Base-by-base conservation (phyloP, 2,113 vertebrate genomes). In the Thymallus thymallus region DNA sequence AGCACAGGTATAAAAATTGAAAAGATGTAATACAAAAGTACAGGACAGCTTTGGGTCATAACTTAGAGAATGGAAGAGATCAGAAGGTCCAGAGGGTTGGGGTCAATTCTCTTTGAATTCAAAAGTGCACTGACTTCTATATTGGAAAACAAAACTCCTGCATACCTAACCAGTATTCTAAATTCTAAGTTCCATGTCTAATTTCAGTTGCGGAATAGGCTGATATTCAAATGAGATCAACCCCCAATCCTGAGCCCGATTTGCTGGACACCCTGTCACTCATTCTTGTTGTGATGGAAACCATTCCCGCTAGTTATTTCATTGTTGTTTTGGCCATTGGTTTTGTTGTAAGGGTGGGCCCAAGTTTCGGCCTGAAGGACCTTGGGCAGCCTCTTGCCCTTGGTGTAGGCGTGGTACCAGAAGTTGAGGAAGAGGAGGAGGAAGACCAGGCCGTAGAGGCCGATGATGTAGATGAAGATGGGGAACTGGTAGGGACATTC, bases 401-500 rank as follows among this genome's bases (percentile, higher is more conserved):
- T 96, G 1, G 93, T 98, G 84, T 99, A 99, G 80, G 98, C 97
- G 0, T 96, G 91, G 89, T 98, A 98, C 96, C 96, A 99, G 92
- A 99, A 99, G 87, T 99, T 94, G 64, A 98, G 92, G 85, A 99
- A 99, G 73, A 99, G 93, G 62, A 97, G 80, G 85, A 99, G 88
- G 90, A 99, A 99, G 80, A 95, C 87, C 74, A 88, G 84, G 30
- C 96, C 96, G 0, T 98, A 99, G 1, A 90, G 72, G 78, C 88
- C 92, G 41, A 99, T 98, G 88, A 99, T 92, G 88, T 97, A 97
- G 81, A 97, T 81, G 76, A 99, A 99, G 83, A 99, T 70, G 48
- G 98, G 97, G 77, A 91, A 98, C 86, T 94, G 93, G 88, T 98
- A 98, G 0, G 90, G 87, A 85, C 98, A 99, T 82, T 98, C 95